phyloP scores from a whole-genome alignment of 2,113 vertebrate genomes.

The Phalacrocorax pelagicus region DNA sequence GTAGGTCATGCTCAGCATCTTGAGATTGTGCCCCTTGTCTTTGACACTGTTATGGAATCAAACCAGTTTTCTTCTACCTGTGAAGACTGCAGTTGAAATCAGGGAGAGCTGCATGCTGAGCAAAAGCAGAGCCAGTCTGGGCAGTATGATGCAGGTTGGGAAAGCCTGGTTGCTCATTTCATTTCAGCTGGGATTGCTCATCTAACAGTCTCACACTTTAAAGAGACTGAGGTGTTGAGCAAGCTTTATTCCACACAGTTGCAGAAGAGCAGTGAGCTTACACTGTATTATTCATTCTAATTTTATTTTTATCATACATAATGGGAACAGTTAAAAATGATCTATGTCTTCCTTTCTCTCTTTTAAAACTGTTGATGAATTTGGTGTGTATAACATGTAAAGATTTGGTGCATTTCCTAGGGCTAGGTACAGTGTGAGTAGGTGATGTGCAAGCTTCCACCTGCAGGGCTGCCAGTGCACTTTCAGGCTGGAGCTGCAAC shows the following conservation, averaged over 20 bases:
- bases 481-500: not conserved
- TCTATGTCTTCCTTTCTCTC: not conserved
- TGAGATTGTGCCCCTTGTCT: not conserved
- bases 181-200: not conserved
- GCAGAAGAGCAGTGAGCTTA: conserved; percentile 21
- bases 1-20: not conserved
- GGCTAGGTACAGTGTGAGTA: not conserved
- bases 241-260: not conserved
- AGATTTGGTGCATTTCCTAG: conserved; percentile 16
- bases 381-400: not conserved
- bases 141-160: not conserved
- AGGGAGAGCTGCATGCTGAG: not conserved
- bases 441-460: not conserved
- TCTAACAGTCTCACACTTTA: not conserved
- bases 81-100: rapidly evolving
- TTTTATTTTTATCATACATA: not conserved
- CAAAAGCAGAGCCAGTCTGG: not conserved
- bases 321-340: not conserved
- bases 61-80: not conserved
- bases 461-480: not conserved
- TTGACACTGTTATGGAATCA: not conserved
- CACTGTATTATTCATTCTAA: not conserved
- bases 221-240: not conserved
- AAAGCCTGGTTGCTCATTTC: not conserved
- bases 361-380: conserved; percentile 26